phyloP scores from a whole-genome alignment of 2,797 vertebrate species.

The Thunnus albacares region DNA sequence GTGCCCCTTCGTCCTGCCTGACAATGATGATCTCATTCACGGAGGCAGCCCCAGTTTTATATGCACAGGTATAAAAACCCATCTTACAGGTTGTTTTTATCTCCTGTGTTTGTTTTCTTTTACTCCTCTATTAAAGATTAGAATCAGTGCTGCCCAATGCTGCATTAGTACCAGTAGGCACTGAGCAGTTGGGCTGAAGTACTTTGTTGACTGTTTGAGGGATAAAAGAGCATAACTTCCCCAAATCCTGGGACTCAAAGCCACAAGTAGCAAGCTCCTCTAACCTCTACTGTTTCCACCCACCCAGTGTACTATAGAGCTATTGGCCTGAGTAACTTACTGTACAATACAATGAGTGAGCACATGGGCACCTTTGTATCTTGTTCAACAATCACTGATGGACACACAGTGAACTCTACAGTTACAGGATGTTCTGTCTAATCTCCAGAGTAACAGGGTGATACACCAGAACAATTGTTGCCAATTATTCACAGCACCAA shows the following conservation, averaged over 20 bases:
- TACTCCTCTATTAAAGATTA: background rate
- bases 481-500: slow-evolving; percentile 31
- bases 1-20: slow-evolving; percentile 98
- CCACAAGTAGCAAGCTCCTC: background rate
- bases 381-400: slow-evolving; percentile 15
- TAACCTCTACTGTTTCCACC: background rate
- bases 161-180: background rate
- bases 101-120: background rate
- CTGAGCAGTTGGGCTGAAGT: background rate
- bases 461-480: slow-evolving; percentile 16
- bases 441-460: slow-evolving; percentile 32
- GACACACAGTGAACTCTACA: slow-evolving; percentile 39
- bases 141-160: background rate
- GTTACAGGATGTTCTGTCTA: slow-evolving; percentile 58
- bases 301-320: background rate
- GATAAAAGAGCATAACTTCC: slow-evolving; percentile 10
- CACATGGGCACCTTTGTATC: background rate
- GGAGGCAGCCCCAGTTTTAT: slow-evolving; percentile 99
- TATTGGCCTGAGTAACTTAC: background rate
- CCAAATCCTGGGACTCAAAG: slow-evolving; percentile 21
- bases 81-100: background rate
- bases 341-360: background rate
- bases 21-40: slow-evolving; percentile 98
- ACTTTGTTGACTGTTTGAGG: slow-evolving; percentile 14
- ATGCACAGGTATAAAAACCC: slow-evolving; percentile 93